These are phyloP conservation scores for Rapana venosa DNA, from an alignment of 2,888 invertebrate species.

Conservation along the genomic window DNA sequence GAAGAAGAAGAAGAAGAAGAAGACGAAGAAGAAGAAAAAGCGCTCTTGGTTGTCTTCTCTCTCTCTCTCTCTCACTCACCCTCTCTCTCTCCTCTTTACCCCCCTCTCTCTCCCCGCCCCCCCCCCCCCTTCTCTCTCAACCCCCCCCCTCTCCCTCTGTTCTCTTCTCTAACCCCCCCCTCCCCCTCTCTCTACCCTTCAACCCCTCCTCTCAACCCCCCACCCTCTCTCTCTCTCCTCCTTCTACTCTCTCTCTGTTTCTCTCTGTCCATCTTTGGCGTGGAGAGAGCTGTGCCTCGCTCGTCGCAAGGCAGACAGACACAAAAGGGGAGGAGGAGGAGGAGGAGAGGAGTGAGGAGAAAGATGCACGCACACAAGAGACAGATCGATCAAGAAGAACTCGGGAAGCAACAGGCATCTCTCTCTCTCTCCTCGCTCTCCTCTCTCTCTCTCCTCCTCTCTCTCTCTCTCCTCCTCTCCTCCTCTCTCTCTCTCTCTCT, in stretches of 20 bases:
- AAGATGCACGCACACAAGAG: no score
- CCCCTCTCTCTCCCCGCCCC: not conserved
- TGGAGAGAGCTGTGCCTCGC: no score
- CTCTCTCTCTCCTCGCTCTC: not conserved
- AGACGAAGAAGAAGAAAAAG: no score
- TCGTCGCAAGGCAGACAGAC: no score
- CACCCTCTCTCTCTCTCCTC: not conserved
- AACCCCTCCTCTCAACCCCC: not conserved
- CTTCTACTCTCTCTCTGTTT: not conserved
- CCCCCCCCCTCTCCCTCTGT: no score
- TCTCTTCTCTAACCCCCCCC: not conserved
- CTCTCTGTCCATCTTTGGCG: not conserved
- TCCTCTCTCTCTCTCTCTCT: not conserved
- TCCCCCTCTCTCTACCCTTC: not conserved
- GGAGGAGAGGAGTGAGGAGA: no score
- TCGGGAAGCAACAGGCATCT: not conserved
- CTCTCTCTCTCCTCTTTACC: not conserved
- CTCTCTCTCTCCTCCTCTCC: not conserved
- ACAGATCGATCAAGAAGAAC: no score
- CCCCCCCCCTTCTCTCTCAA: not conserved
- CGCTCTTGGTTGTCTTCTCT: not conserved
- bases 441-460: not conserved
- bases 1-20: no score
- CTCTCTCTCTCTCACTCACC: not conserved
- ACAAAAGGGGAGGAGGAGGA: no score